phyloP scores from a whole-genome alignment of 2,888 invertebrate genomes.

The Xestia ashworthii region DNA sequence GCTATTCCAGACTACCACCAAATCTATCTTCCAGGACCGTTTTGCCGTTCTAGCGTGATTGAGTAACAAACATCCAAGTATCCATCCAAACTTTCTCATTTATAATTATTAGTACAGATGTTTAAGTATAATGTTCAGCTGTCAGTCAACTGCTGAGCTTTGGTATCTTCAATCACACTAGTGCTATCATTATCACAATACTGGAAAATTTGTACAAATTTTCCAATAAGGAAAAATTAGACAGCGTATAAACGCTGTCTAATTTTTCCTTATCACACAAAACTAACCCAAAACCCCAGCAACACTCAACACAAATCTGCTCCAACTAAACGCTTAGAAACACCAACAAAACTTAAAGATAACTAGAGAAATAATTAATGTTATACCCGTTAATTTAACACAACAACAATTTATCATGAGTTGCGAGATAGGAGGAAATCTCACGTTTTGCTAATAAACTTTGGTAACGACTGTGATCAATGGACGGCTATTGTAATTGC shows the following conservation, averaged over 20 bases:
- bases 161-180: neutral
- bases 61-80: too few relatives aligned
- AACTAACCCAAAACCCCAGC: conserved; percentile 1
- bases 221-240: too few relatives aligned
- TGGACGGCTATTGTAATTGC: conserved; percentile 44
- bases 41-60: too few relatives aligned
- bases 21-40: too few relatives aligned
- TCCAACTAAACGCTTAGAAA: conserved; percentile 51
- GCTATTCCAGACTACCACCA: too few relatives aligned
- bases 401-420: conserved; percentile 72
- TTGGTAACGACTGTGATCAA: conserved; percentile 61
- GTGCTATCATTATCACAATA: neutral
- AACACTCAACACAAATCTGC: conserved; percentile 45
- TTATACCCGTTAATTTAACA: conserved; percentile 73
- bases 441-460: conserved; percentile 70
- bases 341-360: conserved; percentile 61
- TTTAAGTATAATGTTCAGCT: too few relatives aligned
- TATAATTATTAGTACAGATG: too few relatives aligned
- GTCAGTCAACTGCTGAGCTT: neutral
- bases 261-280: conserved; percentile 7
- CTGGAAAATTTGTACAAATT: too few relatives aligned
- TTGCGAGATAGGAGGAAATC: conserved; percentile 48
- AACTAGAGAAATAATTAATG: conserved; percentile 79
- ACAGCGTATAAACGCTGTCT: too few relatives aligned
- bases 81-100: too few relatives aligned